phyloP scores from a whole-genome alignment of 2,797 vertebrate species.

The Sternotherus odoratus region DNA sequence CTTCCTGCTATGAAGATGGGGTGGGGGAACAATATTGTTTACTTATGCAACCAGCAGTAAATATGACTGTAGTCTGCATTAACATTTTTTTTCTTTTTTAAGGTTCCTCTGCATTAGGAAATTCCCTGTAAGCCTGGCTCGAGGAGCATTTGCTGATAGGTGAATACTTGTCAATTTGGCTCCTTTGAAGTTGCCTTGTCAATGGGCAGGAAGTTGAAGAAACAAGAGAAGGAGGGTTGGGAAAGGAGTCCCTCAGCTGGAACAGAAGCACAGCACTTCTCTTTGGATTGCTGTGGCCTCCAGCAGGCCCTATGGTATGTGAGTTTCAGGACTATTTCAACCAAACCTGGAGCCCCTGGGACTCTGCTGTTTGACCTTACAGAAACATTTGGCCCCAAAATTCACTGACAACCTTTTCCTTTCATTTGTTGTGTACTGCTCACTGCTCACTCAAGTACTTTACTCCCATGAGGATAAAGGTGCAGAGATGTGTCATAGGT shows the following conservation, averaged over 20 bases:
- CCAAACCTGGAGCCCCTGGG: too few species aligned
- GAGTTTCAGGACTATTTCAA: too few species aligned
- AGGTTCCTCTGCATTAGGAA: neutral
- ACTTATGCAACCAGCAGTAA: neutral
- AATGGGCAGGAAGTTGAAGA: neutral
- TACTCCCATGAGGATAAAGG: too few species aligned
- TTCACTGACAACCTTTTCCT: too few species aligned
- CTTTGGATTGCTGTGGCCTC: neutral
- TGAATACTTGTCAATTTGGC: neutral
- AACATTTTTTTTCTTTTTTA: neutral
- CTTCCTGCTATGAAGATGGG: neutral
- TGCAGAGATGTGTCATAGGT: too few species aligned
- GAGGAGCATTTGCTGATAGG: neutral
- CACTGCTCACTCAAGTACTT: too few species aligned
- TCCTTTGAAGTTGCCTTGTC: neutral
- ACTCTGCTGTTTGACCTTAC: too few species aligned
- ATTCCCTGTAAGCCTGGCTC: neutral
- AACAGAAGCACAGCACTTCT: neutral
- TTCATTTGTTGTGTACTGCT: too few species aligned
- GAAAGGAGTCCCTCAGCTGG: neutral
- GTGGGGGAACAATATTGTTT: neutral
- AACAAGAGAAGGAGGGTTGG: neutral
- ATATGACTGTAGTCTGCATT: neutral
- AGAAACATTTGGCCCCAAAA: too few species aligned
- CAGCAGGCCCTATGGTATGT: too few species aligned